phyloP scores from a whole-genome alignment of 2,113 vertebrate species.

The Chunga burmeisteri region DNA sequence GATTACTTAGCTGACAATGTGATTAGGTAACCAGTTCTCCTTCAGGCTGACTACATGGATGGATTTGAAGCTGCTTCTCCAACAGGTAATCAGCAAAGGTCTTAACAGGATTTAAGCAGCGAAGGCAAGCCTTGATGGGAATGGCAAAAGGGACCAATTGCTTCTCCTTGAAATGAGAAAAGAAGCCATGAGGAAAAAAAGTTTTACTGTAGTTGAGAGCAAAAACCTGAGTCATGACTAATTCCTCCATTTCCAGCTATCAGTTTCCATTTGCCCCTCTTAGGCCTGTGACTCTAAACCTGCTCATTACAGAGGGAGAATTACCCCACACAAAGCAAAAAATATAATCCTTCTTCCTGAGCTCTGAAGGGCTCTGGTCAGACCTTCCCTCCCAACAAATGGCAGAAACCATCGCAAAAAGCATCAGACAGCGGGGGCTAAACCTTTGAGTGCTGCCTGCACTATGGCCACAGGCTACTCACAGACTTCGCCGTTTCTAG shows the following conservation, averaged over 20 bases:
- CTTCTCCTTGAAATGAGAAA: neutral
- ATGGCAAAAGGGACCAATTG: neutral
- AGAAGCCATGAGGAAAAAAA: neutral
- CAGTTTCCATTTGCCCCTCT: neutral
- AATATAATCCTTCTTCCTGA: neutral
- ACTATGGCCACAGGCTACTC: neutral
- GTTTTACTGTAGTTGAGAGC: neutral
- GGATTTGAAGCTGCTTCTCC: neutral
- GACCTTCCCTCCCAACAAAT: neutral
- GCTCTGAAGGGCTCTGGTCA: neutral
- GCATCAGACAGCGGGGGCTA: neutral
- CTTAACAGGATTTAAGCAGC: neutral
- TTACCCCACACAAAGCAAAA: neutral
- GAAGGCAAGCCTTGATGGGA: neutral
- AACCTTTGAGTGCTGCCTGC: neutral
- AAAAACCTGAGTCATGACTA: neutral
- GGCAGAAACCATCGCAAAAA: neutral
- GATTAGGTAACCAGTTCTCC: neutral
- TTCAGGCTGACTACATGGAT: neutral
- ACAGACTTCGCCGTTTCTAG: neutral
- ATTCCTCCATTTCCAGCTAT: conserved; percentile 11
- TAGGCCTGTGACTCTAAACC: neutral
- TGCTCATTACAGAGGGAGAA: neutral
- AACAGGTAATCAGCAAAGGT: neutral
- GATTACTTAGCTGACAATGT: neutral